A percentile compares a stretch with the other conserved stretches of the same genome.
phyloP scores from a whole-genome alignment of 2,113 vertebrate species.

The Pagrus major region DNA sequence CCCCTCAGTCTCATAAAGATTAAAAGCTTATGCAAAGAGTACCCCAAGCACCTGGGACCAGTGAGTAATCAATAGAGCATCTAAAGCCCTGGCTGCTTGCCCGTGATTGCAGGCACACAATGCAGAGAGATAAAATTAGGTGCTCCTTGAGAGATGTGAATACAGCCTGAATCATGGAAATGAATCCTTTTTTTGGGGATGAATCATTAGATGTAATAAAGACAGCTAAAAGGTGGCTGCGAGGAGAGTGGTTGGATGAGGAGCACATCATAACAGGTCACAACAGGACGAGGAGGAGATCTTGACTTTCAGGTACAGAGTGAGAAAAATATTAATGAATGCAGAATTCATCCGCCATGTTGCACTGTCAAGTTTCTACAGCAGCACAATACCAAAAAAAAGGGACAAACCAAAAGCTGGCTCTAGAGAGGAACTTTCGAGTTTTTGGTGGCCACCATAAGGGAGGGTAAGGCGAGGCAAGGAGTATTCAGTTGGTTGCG shows the following conservation, averaged over 20 bases:
- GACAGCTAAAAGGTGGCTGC: constrained; percentile 1
- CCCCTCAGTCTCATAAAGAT: constrained; percentile 46
- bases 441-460: too few relatives aligned
- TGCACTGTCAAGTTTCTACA: too few relatives aligned
- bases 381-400: too few relatives aligned
- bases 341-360: too few relatives aligned
- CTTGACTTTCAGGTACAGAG: background rate
- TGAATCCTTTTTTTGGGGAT: constrained; percentile 24
- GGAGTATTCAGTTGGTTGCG: too few relatives aligned
- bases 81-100: constrained; percentile 30
- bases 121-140: constrained; percentile 9
- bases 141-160: constrained; percentile 5
- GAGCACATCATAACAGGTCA: background rate
- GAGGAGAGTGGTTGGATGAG: constrained; percentile 2
- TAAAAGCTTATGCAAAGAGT: constrained; percentile 42
- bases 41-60: constrained; percentile 24
- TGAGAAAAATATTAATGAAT: background rate
- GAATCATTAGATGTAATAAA: constrained; percentile 33
- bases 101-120: constrained; percentile 8
- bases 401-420: too few relatives aligned
- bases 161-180: constrained; percentile 16
- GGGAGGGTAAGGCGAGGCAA: too few relatives aligned
- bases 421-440: too few relatives aligned
- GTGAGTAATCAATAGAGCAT: constrained; percentile 55
- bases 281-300: background rate